Evolutionary conservation across 2,797 vertebrate species (phyloP).

Genomic region (Florisuga fusca): DNA sequence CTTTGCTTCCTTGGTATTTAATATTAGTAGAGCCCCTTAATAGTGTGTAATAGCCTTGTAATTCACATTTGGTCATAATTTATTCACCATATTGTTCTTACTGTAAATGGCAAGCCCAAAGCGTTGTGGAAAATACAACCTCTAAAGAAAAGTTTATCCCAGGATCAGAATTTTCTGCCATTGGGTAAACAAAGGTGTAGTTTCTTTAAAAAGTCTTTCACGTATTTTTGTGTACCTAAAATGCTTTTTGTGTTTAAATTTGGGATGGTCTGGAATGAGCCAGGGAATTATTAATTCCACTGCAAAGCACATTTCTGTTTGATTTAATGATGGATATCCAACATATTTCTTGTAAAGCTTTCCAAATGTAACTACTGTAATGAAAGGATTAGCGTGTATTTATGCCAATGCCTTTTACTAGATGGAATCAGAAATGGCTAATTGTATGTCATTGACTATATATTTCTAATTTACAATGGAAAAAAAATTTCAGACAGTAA

Average conservation of each 20-base stretch:
- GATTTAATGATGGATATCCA: background rate
- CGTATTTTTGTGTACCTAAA: background rate
- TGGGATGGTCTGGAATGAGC: background rate
- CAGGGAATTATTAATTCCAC: background rate
- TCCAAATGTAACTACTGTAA: background rate
- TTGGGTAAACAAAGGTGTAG: background rate
- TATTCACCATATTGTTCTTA: constrained; percentile 13
- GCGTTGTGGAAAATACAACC: background rate
- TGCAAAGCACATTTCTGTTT: background rate
- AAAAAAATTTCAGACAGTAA: background rate
- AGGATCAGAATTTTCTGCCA: background rate
- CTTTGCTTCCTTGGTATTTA: constrained; percentile 34
- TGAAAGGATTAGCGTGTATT: background rate
- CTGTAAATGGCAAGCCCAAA: background rate
- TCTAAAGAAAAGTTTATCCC: constrained; percentile 6
- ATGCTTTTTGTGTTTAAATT: background rate
- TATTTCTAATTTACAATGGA: background rate
- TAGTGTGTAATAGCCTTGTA: constrained; percentile 42
- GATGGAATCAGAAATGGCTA: background rate
- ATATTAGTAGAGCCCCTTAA: constrained; percentile 50
- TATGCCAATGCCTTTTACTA: background rate
- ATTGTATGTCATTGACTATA: background rate
- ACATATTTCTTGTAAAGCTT: constrained; percentile 1
- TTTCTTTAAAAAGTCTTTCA: background rate
- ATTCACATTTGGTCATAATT: constrained; percentile 40